Evolutionary conservation across 1,140 invertebrate genomes (phyloP), one percentile per base, ranked within the genome.

Genomic region (Saxidomus purpurata): DNA sequence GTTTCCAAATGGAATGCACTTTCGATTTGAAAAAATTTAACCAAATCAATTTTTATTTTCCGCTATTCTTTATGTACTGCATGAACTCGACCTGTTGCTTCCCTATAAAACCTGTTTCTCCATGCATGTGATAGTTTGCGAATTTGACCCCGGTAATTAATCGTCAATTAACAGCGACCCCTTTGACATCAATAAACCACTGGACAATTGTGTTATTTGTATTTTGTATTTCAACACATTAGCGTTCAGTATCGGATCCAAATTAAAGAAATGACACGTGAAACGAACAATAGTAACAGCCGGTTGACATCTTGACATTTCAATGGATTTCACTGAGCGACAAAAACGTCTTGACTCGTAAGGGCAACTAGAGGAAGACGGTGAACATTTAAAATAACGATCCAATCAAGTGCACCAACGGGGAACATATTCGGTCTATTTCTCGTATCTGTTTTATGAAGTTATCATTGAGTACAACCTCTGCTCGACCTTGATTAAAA

Each of bases 151-250:
- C 36, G 34, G 67, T 71, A 71, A 71, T 71, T 71, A 71, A 71
- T 71, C 67, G 67, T 71, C 67, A 71, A 71, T 71, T 71, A 71
- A 71, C 34, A 28, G 34, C 67, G 34, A 38, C 67, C 34, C 67
- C 22, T 38, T 71, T 71, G 11, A 71, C 67, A 71, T 71, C 67
- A 1, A 71, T 71, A 28, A 71, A 71, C 67, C 67, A 38, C 38
- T 36, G 34, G 28, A 71, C 34, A 71, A 67, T 71, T 71, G 67
- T 19, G 67, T 38, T 71, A 71, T 13, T 71, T 71, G 67, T 71
- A 22, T 71, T 63, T 36, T 71, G 67, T 71, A 71, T 71, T 71
- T 71, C 67, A 71, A 71, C 67, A 71, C 67, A 71, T 71, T 71
- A 71, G 34, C 67, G 17, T 34, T 3, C 25, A 22, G 67, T 38